Conservation (phyloP, 2,888 invertebrate genomes). For the Ferrisia virgata region DNA sequence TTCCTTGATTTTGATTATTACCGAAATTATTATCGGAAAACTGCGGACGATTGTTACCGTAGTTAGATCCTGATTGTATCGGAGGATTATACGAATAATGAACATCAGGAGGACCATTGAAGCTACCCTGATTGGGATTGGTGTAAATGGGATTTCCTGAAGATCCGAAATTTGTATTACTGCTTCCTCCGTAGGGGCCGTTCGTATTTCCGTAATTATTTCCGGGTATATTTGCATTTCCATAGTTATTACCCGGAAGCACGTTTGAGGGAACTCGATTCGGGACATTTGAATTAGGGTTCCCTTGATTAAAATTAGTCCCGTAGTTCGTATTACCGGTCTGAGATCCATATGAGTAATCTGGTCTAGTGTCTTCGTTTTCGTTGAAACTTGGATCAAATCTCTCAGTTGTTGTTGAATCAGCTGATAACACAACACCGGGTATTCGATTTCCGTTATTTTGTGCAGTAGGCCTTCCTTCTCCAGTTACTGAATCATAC, state of each 20-base stretch:
- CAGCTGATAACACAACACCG: background rate
- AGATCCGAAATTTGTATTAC: background rate
- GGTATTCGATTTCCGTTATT: background rate
- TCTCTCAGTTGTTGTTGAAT: constrained; percentile 13
- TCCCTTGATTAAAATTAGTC: background rate
- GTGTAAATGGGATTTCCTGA: background rate
- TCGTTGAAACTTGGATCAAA: constrained; percentile 31
- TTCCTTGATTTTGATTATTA: background rate
- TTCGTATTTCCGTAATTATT: background rate
- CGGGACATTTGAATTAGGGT: background rate
- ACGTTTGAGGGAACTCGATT: background rate
- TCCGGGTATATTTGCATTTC: background rate
- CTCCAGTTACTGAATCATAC: background rate
- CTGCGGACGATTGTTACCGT: background rate
- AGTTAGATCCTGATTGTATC: background rate
- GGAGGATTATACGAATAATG: background rate
- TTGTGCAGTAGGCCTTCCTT: background rate
- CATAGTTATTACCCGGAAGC: background rate
- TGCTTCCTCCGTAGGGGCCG: background rate
- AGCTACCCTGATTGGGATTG: background rate
- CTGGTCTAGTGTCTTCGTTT: background rate
- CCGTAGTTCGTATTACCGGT: background rate
- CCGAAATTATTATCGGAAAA: background rate
- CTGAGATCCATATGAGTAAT: background rate
- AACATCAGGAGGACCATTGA: background rate